Base-by-base conservation (phyloP, 2,797 vertebrate species). In the Acestrorhynchus altus region DNA sequence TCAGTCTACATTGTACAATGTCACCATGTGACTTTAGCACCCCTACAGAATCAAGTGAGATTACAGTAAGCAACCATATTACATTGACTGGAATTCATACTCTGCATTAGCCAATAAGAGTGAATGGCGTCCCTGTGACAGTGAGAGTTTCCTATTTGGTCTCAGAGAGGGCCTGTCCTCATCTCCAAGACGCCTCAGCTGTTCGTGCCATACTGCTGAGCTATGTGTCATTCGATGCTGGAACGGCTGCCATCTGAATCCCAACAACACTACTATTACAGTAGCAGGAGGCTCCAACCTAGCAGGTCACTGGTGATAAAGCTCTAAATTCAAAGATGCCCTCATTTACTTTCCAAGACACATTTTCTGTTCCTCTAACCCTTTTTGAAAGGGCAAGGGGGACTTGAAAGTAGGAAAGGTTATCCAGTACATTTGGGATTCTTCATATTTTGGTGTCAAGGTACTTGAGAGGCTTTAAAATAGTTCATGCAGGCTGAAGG, bases 131-230 rank as follows among this genome's bases (percentile, higher is more conserved):
- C 18, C 2, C 40, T 74, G 59, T 80, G 54, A 42, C 65, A 79
- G 83, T 35, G 65, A 75, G 74, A 76, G 79, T 81, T 83, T 81
- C 83, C 63, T 80, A 80, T 87, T 87, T 83, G 64, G 81, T 81
- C 77, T 65, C 46, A 31, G 74, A 76, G 72, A 44, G 72, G 67
- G 61, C 76, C 61, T 57, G 77, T 81, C 56, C 76, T 87, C 85
- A 71, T 87, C 87, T 89, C 88, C 64, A 86, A 89, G 90, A 85
- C 87, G 83, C 77, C 89, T 95, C 96, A 98, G 97, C 96, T 98
- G 96, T 94, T 94, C 87, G 76, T 91, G 86, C 89, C 79, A 28
- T 91, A 93, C 82, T 91, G 95, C 95, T 97, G 96, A 97, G 93
- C 89, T 90, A 63, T 84, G 84, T 70, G 92, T 92, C 92, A 98